Evolutionary conservation across 2,113 vertebrate genomes (phyloP), one percentile per base, ranked within the genome.

Genomic region (Etheostoma cragini): DNA sequence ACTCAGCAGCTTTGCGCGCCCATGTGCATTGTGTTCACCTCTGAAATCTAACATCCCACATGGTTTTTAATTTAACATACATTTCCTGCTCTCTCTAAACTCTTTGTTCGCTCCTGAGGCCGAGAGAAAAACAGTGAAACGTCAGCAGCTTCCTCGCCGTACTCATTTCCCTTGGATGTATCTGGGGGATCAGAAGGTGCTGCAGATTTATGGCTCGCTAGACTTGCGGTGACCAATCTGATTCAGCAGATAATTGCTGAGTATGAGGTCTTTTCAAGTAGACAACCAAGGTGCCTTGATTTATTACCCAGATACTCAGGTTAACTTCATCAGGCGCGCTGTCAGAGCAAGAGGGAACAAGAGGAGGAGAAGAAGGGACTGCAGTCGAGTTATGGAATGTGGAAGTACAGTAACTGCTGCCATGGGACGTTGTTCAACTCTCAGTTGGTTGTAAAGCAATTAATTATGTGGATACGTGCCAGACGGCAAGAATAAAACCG

Each of bases 191-290:
- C 85, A 80, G 74, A 67, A 58, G 72, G 67, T 66, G 57, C 72
- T 1, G 84, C 65, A 86, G 92, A 93, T 92, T 91, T 87, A 93
- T 87, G 78, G 63, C 84, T 87, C 77, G 72, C 64, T n/a, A 1
- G 76, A 77, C 75, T 73, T 8, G 66, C 61, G 49, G 76, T 75
- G 91, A 84, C 90, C 86, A 83, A 60, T 81, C 83, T 77, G 88
- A 93, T 90, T 78, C 85, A 75, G 89, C 83, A 83, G 90, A 89
- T 93, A 88, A 89, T 88, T 83, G 88, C 81, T 61, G 83, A 83
- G 84, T 77, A 74, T 87, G 81, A 85, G 83, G 61, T 14, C 72
- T 86, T 90, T 87, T 90, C 88, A 82, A 76, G 38, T 16, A 79
- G 87, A 84, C 86, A 70, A 86, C 62, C 75, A 49, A 81, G 75